These are phyloP conservation scores for Phlogophora meticulosa DNA, from an alignment of 2,888 invertebrate species.

Conservation along the genomic window DNA sequence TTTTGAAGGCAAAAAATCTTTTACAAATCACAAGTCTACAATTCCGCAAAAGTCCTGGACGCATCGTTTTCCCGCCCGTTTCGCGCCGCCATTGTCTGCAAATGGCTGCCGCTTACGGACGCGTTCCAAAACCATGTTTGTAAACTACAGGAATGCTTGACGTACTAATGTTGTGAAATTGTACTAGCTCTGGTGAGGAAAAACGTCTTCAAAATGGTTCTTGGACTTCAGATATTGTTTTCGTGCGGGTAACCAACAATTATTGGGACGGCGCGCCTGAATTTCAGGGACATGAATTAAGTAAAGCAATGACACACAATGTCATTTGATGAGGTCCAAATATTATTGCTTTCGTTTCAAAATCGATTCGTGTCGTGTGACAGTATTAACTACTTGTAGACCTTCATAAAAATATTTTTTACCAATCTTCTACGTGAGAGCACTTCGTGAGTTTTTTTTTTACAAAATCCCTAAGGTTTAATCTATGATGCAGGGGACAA, in stretches of 20 bases:
- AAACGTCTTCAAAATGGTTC: constrained; percentile 29
- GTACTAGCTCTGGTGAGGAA: constrained; percentile 73
- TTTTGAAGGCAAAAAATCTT: constrained; percentile 29
- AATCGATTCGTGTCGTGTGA: no score
- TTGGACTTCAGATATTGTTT: background rate
- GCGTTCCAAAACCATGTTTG: constrained; percentile 76
- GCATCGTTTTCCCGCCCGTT: constrained; percentile 79
- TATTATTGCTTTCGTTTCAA: no score
- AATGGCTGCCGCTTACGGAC: constrained; percentile 84
- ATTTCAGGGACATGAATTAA: background rate
- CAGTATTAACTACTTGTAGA: background rate
- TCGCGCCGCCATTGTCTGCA: constrained; percentile 85
- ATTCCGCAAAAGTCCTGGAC: constrained; percentile 78
- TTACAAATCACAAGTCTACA: constrained; percentile 33
- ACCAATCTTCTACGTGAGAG: no score
- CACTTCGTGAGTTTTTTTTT: no score
- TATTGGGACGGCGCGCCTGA: background rate
- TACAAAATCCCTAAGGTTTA: background rate
- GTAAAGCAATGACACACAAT: no score
- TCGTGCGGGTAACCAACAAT: background rate
- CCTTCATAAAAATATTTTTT: background rate
- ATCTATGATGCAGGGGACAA: background rate
- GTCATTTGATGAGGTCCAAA: no score
- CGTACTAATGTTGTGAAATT: constrained; percentile 78
- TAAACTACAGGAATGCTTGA: constrained; percentile 71